Base-by-base conservation (phyloP, 2,888 invertebrate species). In the Scelioninae gen. 1 region DNA sequence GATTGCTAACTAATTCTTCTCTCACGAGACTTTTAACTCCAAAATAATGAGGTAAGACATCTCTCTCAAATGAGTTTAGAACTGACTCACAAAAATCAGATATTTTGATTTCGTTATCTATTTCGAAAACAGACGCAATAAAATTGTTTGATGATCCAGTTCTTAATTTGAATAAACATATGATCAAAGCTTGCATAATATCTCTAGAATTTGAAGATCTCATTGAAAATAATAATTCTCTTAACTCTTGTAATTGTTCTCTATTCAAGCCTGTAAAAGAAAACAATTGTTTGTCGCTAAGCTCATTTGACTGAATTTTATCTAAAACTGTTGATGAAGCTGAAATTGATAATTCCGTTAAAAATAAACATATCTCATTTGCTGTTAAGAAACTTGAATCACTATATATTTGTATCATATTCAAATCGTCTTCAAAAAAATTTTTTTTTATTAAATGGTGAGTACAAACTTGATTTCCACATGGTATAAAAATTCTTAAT, bases 31-130 rank as follows among this genome's bases (percentile, higher is more conserved):
- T 23, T 23, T 9, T 7, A 51, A 83, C 43, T 23, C 84, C 85
- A 66, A 88, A 88, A 31, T 16, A 29, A 11, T 13, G 23, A 10
- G 85, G 81, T 56, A 88, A 74, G 31, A 86, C 75, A 76, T 86
- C 84, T 43, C 81, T 75, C 74, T 85, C 74, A 58, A 87, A 88
- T 34, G 84, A 71, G 34, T 84, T 72, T n/a, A 88, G 56, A 0
- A 87, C 79, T 8, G 76, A 66, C 1, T 43, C 45, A 11, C 31
- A 82, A 76, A 71, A 86, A 43, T 86, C 68, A 43, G 85, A 86
- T 7, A 87, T 75, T 10, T 62, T 32, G 23, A 84, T 81, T 55
- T 86, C 84, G 4, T 56, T 47, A 47, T 82, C 68, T 16, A 85
- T 55, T 31, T 72, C 43, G 8, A 84, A 55, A 77, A 80, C 66